phyloP scores from a whole-genome alignment of 2,797 vertebrate genomes.

The Hephaestus fuliginosus region DNA sequence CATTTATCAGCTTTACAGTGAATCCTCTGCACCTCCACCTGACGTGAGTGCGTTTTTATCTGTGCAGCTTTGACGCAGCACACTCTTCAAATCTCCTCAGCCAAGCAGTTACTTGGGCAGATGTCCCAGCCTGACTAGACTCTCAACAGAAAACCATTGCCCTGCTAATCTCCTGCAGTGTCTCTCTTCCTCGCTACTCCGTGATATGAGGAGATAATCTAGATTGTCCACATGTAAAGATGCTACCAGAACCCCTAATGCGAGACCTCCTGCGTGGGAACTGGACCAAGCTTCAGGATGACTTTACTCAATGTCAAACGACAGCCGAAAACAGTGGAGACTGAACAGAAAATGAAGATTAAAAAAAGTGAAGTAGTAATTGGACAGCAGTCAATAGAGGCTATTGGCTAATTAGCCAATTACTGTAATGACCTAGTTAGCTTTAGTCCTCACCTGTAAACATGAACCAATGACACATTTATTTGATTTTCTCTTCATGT shows the following conservation, averaged over 20 bases:
- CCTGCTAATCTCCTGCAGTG: constrained; percentile 60
- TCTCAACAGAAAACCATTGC: constrained; percentile 37
- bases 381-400: background rate
- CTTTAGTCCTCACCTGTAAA: background rate
- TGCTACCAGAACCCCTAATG: constrained; percentile 35
- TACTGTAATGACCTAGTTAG: background rate
- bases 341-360: background rate
- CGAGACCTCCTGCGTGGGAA: constrained; percentile 46
- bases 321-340: background rate
- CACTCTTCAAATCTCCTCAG: constrained; percentile 58
- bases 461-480: background rate
- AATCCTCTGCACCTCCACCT: constrained; percentile 48
- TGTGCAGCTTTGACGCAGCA: constrained; percentile 44
- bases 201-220: constrained; percentile 67
- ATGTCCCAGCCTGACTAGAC: constrained; percentile 30
- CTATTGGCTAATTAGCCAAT: background rate
- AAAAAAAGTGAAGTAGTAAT: background rate
- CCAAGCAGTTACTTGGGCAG: constrained; percentile 56
- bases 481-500: background rate
- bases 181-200: constrained; percentile 42
- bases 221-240: constrained; percentile 62
- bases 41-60: constrained; percentile 12
- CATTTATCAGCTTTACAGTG: constrained; percentile 53
- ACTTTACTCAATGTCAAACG: constrained; percentile 18
- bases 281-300: background rate